Conservation (phyloP, 2,888 invertebrate genomes). For the Pheosia tremula region DNA sequence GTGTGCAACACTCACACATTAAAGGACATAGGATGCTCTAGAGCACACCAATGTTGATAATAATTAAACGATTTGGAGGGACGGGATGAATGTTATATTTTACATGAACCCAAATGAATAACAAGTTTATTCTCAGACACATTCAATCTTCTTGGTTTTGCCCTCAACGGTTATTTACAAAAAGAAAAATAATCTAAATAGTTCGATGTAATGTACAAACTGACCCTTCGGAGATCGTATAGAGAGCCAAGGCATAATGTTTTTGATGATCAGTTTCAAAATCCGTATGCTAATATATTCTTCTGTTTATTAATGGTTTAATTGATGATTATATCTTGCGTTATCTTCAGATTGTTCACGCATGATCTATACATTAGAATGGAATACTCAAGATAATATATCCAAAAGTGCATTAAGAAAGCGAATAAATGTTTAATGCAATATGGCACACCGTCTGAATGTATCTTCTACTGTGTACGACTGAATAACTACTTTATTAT, state of each 20-base stretch:
- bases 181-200: no score
- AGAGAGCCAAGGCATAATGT: not conserved
- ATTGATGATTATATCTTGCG: not conserved
- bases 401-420: constrained; percentile 33
- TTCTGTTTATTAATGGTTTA: not conserved
- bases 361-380: constrained; percentile 9
- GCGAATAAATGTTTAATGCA: constrained; percentile 38
- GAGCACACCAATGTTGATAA: no score
- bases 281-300: not conserved
- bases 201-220: not conserved
- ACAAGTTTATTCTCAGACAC: not conserved
- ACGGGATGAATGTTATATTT: not conserved
- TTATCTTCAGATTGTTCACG: not conserved
- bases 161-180: not conserved
- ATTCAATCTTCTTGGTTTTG: not conserved
- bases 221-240: not conserved
- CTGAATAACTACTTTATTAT: constrained; percentile 25
- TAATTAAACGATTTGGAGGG: no score
- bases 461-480: constrained; percentile 28
- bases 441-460: constrained; percentile 25
- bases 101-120: not conserved
- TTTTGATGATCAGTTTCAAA: no score
- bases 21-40: no score
- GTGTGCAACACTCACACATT: no score
- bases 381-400: constrained; percentile 15